phyloP scores from a whole-genome alignment of 2,888 invertebrate genomes.

The Pyrochroa serraticornis region DNA sequence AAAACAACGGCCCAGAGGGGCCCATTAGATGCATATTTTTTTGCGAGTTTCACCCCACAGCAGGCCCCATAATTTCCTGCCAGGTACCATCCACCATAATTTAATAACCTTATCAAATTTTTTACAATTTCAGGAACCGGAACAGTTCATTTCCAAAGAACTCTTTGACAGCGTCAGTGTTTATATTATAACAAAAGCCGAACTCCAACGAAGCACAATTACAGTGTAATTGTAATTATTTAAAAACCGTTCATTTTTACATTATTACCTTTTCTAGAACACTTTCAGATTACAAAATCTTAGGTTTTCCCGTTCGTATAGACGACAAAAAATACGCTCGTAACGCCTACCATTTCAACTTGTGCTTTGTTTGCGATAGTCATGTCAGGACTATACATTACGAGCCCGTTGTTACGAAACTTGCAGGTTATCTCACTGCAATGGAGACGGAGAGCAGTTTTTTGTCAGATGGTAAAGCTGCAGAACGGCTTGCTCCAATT shows the following conservation, averaged over 20 bases:
- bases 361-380: constrained; percentile 93
- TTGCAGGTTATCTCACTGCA: constrained; percentile 89
- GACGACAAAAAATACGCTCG: constrained; percentile 87
- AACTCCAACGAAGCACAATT: constrained; percentile 86
- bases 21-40: constrained; percentile 83
- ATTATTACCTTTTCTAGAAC: constrained; percentile 60
- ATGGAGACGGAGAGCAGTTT: constrained; percentile 88
- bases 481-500: constrained; percentile 72
- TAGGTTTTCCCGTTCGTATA: constrained; percentile 91
- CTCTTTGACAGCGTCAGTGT: constrained; percentile 92
- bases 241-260: neutral
- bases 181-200: constrained; percentile 94
- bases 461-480: constrained; percentile 73
- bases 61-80: constrained; percentile 83
- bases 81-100: constrained; percentile 65
- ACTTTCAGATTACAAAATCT: constrained; percentile 80
- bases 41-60: constrained; percentile 77
- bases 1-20: constrained; percentile 73
- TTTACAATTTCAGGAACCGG: constrained; percentile 72
- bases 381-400: constrained; percentile 90
- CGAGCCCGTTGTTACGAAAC: constrained; percentile 92
- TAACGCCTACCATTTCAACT: constrained; percentile 94
- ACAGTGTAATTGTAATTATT: constrained; percentile 71
- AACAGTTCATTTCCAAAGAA: constrained; percentile 90
- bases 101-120: neutral